phyloP scores from a whole-genome alignment of 2,797 vertebrate genomes.

The Premnoplex brunnescens region DNA sequence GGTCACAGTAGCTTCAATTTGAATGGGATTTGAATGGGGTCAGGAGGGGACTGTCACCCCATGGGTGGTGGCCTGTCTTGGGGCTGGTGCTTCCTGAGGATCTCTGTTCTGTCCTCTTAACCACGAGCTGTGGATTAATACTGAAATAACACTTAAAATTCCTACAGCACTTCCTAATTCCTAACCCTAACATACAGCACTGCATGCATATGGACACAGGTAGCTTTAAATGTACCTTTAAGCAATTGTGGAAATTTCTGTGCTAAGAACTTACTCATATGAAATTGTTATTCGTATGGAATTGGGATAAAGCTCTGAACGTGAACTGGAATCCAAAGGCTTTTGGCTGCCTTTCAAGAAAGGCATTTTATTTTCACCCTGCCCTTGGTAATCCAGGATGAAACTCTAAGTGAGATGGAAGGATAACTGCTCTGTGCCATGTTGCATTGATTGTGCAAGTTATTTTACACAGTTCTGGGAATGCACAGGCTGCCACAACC shows the following conservation, averaged over 20 bases:
- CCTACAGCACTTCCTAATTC: background rate
- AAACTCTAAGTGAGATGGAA: background rate
- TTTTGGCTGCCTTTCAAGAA: conserved; percentile 33
- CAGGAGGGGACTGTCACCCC: background rate
- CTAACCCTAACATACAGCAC: too few relatives aligned
- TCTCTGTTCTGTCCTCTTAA: background rate
- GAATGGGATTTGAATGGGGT: background rate
- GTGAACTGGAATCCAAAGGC: background rate
- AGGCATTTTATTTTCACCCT: background rate
- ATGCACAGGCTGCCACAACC: background rate
- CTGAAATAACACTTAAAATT: background rate
- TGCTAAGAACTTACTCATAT: background rate
- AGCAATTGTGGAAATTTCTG: background rate
- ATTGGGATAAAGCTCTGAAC: conserved; percentile 12
- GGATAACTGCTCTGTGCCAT: background rate
- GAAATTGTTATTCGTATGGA: background rate
- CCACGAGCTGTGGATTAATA: background rate
- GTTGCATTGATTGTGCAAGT: background rate
- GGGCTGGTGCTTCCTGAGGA: background rate
- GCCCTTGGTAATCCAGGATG: background rate
- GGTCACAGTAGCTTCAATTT: background rate
- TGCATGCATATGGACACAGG: background rate
- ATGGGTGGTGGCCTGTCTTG: background rate
- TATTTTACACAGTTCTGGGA: background rate
- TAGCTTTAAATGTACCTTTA: background rate